Base-by-base conservation (phyloP, 2,797 vertebrate genomes). In the Rhinoraja longicauda region DNA sequence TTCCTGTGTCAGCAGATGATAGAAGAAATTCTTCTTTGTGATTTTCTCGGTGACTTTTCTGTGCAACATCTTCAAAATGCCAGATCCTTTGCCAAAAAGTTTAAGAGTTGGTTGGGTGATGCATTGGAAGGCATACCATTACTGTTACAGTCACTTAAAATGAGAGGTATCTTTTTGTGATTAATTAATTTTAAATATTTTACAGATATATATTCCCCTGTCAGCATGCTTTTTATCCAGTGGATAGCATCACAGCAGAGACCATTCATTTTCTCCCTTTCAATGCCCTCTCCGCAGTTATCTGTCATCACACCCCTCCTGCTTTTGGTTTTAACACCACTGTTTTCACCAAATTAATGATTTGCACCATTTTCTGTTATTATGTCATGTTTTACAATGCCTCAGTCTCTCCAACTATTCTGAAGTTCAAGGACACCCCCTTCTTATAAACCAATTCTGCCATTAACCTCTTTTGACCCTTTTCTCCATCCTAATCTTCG, bases 1-100 rank as follows among this genome's bases (percentile, higher is more conserved):
- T 36, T 90, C 86, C 86, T 90, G 62, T 90, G 32, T 39, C 29
- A 94, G 64, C 81, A 96, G 96, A 95, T 95, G 78, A 94, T 96
- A 10, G 96, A 96, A 70, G 95, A 95, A 5, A 75, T 94, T 24
- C 94, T 97, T 17, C 94, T 96, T 76, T 53, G 92, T 0, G 95
- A 96, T 93, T 96, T 96, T 93, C 93, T 96, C 93, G 94, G 95
- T 92, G 95, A 96, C 2, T 86, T 95, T 53, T 93, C 95, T 79
- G 93, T 95, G 59, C 93, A 96, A 90, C 93, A 95, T 93, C 94
- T 96, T 86, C 94, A 94, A 32, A 94, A 93, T 73, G 94, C 96
- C 91, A 94, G 72, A 92, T 81, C 92, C 4, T 96, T 97, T 93
- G 95, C 95, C 94, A 95, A 95, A 94, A 96, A 95, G 10, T 12